Evolutionary conservation across 2,113 vertebrate genomes (phyloP), one percentile per base, ranked within the genome.

Genomic region (Anguilla japonica): DNA sequence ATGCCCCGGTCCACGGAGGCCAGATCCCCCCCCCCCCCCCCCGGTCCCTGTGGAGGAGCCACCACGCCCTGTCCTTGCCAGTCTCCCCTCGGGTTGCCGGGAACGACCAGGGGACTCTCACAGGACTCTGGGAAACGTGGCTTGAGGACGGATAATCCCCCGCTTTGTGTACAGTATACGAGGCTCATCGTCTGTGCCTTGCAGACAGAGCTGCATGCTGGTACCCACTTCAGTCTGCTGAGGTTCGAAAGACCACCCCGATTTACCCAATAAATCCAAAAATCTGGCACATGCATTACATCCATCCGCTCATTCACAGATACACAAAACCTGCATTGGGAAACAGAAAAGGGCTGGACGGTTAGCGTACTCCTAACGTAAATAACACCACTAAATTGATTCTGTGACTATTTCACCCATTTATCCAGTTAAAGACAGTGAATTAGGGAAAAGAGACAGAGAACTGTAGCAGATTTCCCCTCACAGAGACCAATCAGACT

Each of bases 161-260:
- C 82, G 82, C 88, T 86, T 88, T 78, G 78, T 91, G 79, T 83
- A 85, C 80, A 39, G 81, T 85, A 83, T 83, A 71, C 26, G 79
- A 50, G 82, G 60, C 86, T 84, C 83, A 83, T 89, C 81, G 71
- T 83, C 80, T 41, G 29, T 50, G 87, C 79, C 82, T 67, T 39
- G 78, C 87, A 84, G 82, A 84, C 82, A 63, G 11, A 87, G 86
- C 86, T 34, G 63, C 16, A 34, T 46, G 81, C 81, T 80, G n/a
- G 41, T 39, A 60, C 40, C 87, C 50, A 82, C 26, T 75, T 26
- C 71, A 79, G 84, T 88, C 88, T 91, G 83, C 85, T 82, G 86
- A 60, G 88, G 80, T 79, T 79, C 39, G 60, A 67, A 83, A 81
- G 86, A 82, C 81, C 87, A 85, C 84, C 83, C 87, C 53, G 78